These are phyloP conservation scores for Meloidogyne hapla DNA, from an alignment of 1,140 invertebrate genomes.

Conservation along the genomic window DNA sequence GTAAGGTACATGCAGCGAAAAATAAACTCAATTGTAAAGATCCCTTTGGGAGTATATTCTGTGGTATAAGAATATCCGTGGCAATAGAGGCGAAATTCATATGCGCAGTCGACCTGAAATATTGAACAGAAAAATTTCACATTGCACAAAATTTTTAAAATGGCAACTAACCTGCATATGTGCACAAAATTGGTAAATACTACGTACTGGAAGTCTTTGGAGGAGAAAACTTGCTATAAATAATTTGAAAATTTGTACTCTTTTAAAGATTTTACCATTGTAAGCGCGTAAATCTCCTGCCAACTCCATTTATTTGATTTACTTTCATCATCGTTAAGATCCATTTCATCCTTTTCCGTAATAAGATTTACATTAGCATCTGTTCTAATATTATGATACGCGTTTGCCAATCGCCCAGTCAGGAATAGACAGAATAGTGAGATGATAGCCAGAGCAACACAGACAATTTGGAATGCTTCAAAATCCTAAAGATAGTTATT, in stretches of 20 bases:
- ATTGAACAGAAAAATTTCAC: not conserved
- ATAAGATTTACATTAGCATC: slow-evolving; percentile 12
- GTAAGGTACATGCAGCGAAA: slow-evolving; percentile 52
- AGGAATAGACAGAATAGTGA: slow-evolving; percentile 49
- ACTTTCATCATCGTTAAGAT: not conserved
- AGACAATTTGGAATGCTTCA: slow-evolving; percentile 58
- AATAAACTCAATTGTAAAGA: slow-evolving; percentile 52
- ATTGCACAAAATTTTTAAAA: not conserved
- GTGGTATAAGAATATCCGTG: slow-evolving; percentile 57
- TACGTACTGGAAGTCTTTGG: slow-evolving; percentile 51
- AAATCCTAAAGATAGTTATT: slow-evolving; percentile 52
- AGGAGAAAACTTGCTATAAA: slow-evolving; percentile 38
- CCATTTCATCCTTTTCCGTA: not conserved
- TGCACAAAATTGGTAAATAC: slow-evolving; percentile 61
- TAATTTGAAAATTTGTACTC: not conserved
- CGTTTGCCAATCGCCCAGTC: slow-evolving; percentile 42
- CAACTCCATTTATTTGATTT: not conserved
- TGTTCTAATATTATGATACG: not conserved
- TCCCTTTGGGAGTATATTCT: slow-evolving; percentile 56
- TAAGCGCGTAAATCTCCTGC: slow-evolving; percentile 4
- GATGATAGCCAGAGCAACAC: slow-evolving; percentile 55
- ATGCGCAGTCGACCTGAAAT: slow-evolving; percentile 49
- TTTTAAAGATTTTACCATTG: slow-evolving; percentile 14
- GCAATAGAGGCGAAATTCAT: slow-evolving; percentile 62
- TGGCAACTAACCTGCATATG: slow-evolving; percentile 36